phyloP scores from a whole-genome alignment of 2,113 vertebrate species.

The Rhadina sibilatrix region DNA sequence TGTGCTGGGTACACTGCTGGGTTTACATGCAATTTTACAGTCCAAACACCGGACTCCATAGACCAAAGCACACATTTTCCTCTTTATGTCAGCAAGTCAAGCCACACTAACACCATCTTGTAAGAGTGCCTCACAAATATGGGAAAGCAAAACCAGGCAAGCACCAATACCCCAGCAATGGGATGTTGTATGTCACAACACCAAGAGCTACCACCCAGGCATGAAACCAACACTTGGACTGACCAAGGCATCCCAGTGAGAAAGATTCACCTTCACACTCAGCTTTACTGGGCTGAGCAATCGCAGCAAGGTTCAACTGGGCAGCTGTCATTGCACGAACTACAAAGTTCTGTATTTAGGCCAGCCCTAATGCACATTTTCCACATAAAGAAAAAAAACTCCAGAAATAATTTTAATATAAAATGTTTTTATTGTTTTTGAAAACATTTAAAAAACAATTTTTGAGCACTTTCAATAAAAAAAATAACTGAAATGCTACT shows the following conservation, averaged over 20 bases:
- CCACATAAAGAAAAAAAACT: not conserved
- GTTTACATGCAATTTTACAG: not conserved
- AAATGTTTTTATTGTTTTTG: conserved; percentile 97
- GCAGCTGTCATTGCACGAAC: not conserved
- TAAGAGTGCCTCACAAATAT: not conserved
- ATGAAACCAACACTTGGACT: not conserved
- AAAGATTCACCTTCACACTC: not conserved
- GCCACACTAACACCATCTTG: not conserved
- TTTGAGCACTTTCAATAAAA: conserved; percentile 92
- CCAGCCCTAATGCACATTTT: not conserved
- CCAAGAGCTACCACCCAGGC: not conserved
- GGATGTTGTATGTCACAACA: not conserved
- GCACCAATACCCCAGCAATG: not conserved
- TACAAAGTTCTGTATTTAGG: not conserved
- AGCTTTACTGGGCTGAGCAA: not conserved
- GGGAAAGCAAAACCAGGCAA: not conserved
- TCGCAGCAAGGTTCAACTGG: not conserved
- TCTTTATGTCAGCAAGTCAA: not conserved
- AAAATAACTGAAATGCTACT: conserved; percentile 91
- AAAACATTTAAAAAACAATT: conserved; percentile 96
- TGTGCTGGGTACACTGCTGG: not conserved
- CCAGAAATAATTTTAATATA: conserved; percentile 77
- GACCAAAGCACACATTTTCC: not conserved
- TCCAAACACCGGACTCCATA: not conserved
- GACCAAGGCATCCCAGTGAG: not conserved